A percentile compares a stretch with the other conserved stretches of the same genome.
phyloP scores from a whole-genome alignment of 1,140 invertebrate species.

The Phortica variegata region DNA sequence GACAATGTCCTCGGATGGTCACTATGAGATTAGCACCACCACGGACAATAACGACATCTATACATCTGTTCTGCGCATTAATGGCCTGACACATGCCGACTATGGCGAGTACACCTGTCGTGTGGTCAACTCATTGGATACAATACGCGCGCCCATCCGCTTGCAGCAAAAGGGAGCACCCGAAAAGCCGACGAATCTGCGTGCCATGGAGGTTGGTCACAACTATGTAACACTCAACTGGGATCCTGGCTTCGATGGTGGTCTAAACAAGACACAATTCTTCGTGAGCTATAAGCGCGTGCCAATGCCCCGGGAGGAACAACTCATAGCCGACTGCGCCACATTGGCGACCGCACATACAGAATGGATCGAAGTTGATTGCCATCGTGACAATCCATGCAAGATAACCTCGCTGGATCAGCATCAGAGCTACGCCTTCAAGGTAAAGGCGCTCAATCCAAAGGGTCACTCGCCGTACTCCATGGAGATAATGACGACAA shows the following conservation, averaged over 20 bases:
- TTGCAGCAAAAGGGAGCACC: constrained; percentile 83
- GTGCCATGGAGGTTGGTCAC: constrained; percentile 70
- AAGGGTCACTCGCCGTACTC: constrained; percentile 84
- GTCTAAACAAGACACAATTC: constrained; percentile 80
- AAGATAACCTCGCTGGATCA: constrained; percentile 81
- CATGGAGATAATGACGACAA: constrained; percentile 74
- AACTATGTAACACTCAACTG: constrained; percentile 77
- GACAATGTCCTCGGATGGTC: constrained; percentile 76
- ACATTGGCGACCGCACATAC: constrained; percentile 63
- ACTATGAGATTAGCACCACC: constrained; percentile 81
- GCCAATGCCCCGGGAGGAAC: constrained; percentile 61
- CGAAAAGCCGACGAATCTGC: constrained; percentile 73
- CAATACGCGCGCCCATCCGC: constrained; percentile 73
- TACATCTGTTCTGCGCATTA: constrained; percentile 75
- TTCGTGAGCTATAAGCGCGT: constrained; percentile 75
- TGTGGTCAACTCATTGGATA: constrained; percentile 76
- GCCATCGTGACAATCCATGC: constrained; percentile 80
- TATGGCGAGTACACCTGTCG: constrained; percentile 90
- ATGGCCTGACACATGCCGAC: constrained; percentile 73
- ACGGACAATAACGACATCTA: constrained; percentile 83
- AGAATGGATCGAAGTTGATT: constrained; percentile 80
- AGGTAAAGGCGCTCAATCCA: constrained; percentile 83
- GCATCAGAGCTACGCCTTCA: constrained; percentile 79
- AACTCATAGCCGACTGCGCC: constrained; percentile 65
- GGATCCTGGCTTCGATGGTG: constrained; percentile 88